These are phyloP conservation scores for Latrodectus geometricus DNA, from an alignment of 1,140 invertebrate genomes.

Conservation along the genomic window DNA sequence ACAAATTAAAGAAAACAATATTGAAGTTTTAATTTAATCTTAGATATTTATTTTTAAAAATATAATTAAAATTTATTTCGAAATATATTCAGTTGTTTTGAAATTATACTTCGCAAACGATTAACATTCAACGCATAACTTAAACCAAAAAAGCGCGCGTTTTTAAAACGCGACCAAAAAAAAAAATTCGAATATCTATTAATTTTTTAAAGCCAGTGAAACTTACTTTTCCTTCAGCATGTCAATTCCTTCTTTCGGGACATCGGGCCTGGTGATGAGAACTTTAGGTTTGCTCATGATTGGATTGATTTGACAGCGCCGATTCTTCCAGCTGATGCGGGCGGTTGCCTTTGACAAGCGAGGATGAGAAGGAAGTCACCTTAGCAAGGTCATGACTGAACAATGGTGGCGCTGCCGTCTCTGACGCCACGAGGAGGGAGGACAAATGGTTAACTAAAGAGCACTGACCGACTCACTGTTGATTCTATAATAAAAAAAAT, in stretches of 20 bases:
- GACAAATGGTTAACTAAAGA: background rate
- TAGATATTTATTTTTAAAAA: too few species aligned
- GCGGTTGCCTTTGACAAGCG: conserved; percentile 22
- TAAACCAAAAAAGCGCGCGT: background rate
- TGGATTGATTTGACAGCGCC: background rate
- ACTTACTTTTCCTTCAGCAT: conserved; percentile 73
- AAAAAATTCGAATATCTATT: background rate
- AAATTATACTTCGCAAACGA: too few species aligned
- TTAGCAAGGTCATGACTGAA: conserved; percentile 39
- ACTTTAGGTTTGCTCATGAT: conserved; percentile 67
- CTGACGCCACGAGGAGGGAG: background rate
- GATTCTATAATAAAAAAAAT: too few species aligned
- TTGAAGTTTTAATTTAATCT: too few species aligned
- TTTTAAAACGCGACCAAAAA: background rate
- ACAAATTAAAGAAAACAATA: too few species aligned
- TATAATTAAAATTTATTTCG: too few species aligned
- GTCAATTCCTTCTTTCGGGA: conserved; percentile 72
- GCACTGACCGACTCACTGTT: background rate
- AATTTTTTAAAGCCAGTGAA: background rate
- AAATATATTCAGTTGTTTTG: too few species aligned
- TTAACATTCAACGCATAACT: background rate
- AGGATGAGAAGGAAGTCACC: conserved; percentile 45
- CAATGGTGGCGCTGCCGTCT: background rate
- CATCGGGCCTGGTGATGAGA: conserved; percentile 73
- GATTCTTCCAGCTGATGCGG: background rate